Conservation (phyloP, 2,888 invertebrate species). For the Eristalis intricaria region DNA sequence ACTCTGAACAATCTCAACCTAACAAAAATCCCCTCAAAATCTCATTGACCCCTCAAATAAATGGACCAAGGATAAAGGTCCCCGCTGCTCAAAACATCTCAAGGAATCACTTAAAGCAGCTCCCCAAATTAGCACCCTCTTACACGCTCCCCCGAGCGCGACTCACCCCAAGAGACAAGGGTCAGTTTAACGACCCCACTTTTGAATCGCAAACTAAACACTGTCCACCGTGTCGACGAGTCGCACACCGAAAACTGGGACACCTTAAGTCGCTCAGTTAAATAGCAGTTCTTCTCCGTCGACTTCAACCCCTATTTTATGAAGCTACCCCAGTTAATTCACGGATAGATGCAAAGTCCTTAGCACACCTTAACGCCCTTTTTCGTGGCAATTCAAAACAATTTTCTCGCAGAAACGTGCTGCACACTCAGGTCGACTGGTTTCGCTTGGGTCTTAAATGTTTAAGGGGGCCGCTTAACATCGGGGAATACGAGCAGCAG, state of each 20-base stretch:
- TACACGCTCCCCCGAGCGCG: not conserved
- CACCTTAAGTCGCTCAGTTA: not conserved
- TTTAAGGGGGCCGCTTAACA: slow-evolving; percentile 35
- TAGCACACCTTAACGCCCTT: slow-evolving; percentile 15
- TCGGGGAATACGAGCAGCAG: slow-evolving; percentile 22
- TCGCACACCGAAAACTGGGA: not conserved
- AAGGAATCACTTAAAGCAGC: not conserved
- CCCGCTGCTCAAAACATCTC: not conserved
- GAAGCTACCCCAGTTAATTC: not conserved
- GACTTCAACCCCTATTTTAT: not conserved
- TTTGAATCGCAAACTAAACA: not conserved
- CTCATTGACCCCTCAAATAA: not conserved
- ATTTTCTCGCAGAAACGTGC: slow-evolving; percentile 8
- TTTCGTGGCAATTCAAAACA: slow-evolving; percentile 33
- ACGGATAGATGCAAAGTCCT: not conserved
- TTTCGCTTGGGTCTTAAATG: slow-evolving; percentile 30
- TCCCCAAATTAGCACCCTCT: not conserved
- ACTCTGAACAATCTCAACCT: no score
- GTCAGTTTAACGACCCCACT: not conserved
- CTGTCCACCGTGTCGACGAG: not conserved
- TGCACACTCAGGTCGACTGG: slow-evolving; percentile 12
- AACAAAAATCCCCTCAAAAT: no score
- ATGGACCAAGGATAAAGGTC: not conserved
- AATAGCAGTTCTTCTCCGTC: not conserved
- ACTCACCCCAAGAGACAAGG: not conserved